These are phyloP conservation scores for Rhineura floridana DNA, from an alignment of 2,113 vertebrate species.

Conservation along the genomic window DNA sequence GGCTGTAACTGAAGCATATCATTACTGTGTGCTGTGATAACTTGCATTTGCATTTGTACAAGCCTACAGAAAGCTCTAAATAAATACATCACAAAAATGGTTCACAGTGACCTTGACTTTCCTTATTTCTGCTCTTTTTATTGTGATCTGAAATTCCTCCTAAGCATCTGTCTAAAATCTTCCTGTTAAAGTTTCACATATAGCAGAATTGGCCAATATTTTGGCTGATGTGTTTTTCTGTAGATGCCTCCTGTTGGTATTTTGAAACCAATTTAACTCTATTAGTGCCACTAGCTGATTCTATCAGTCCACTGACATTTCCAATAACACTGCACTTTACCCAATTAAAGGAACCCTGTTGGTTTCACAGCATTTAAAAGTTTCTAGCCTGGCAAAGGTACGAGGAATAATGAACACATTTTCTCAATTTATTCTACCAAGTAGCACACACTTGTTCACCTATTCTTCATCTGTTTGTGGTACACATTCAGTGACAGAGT, in stretches of 20 bases:
- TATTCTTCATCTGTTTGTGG: neutral
- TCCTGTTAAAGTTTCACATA: neutral
- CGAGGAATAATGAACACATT: neutral
- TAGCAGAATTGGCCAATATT: conserved; percentile 3
- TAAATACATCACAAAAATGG: neutral
- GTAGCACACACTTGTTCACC: neutral
- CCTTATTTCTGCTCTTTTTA: neutral
- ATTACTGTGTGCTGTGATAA: neutral
- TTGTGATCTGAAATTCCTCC: neutral
- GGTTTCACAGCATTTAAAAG: conserved; percentile 20
- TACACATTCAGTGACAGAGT: neutral
- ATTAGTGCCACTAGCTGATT: conserved; percentile 16
- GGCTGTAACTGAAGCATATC: neutral
- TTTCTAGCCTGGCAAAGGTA: neutral
- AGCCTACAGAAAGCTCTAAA: neutral
- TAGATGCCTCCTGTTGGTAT: conserved; percentile 2
- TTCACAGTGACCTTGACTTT: conserved; percentile 19
- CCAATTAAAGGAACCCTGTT: conserved; percentile 25
- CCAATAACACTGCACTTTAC: conserved; percentile 1
- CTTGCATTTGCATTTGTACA: neutral
- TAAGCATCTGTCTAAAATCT: conserved; percentile 4
- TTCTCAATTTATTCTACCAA: conserved; percentile 9
- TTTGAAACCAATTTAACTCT: conserved; percentile 38
- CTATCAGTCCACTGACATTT: conserved; percentile 31
- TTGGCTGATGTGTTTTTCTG: neutral